Evolutionary conservation across 2,113 vertebrate genomes (phyloP), one percentile per base, ranked within the genome.

Genomic region (Opisthocomus hoazin): DNA sequence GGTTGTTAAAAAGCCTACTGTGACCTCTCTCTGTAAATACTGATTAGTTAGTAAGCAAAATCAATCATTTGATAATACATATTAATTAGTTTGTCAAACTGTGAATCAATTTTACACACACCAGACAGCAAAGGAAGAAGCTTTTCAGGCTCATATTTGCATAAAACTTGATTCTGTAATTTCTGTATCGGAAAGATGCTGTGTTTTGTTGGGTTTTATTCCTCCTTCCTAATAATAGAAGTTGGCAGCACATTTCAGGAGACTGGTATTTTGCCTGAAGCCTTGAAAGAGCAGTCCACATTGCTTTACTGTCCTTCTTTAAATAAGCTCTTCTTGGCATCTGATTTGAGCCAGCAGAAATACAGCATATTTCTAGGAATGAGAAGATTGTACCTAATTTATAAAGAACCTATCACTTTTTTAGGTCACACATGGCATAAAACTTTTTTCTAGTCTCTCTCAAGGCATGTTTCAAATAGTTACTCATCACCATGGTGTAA

Each of bases 381-480:
- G 18, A 77, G 41, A 90, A 73, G 51, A 54, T 51, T 77, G 27
- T 91, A 80, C 61, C 46, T 87, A 17, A 66, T 82, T 83, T 94
- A n/a, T 78, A 58, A 93, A 69, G 74, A 86, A 94, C 6, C 23
- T 58, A n/a, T 54, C 56, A 45, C 51, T 91, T 91, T 95, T 91
- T 86, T 89, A 94, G 88, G 85, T 92, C 79, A 88, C 22, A 75
- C 39, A 43, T 64, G 68, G 54, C 76, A 88, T 60, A 46, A 86
- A 66, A 39, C 12, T 45, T 53, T 50, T 34, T 84, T 84, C 56
- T 27, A 14, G 73, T 77, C 73, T 94, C 76, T 78, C 89, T 89
- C 32, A 92, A 71, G 77, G 43, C 57, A 36, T 77, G 45, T 81
- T 96, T 96, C 70, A 81, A 89, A 88, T 69, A 78, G 84, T 86